Conservation (phyloP, 2,797 vertebrate genomes). For the Enteromius afrohamiltoni region DNA sequence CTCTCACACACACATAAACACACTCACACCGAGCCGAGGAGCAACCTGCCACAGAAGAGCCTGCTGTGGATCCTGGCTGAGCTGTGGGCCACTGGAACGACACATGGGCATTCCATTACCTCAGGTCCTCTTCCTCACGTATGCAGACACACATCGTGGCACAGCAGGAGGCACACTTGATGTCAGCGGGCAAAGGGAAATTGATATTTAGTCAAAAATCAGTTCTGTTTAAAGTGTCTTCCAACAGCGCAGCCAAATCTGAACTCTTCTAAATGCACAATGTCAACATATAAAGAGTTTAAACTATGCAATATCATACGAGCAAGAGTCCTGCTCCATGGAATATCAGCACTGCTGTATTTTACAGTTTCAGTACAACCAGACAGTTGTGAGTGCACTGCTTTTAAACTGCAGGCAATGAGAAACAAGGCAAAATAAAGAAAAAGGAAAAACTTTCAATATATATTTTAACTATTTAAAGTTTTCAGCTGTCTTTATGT, state of each 20-base stretch:
- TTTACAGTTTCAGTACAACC: neutral
- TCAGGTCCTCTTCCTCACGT: conserved; percentile 41
- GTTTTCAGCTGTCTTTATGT: neutral
- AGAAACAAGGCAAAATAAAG: neutral
- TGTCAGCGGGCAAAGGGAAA: conserved; percentile 38
- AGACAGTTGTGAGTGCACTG: neutral
- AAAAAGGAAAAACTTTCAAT: neutral
- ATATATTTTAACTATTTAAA: neutral
- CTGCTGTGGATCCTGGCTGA: conserved; percentile 45
- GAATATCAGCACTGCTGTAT: neutral
- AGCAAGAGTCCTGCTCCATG: neutral
- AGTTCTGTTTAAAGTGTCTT: conserved; percentile 17
- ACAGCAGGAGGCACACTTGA: conserved; percentile 32
- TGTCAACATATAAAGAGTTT: conserved; percentile 27
- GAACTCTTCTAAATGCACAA: conserved; percentile 24
- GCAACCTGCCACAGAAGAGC: conserved; percentile 54
- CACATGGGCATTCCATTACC: conserved; percentile 49
- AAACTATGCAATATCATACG: neutral
- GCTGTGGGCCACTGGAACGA: conserved; percentile 32
- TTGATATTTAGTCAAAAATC: conserved; percentile 39
- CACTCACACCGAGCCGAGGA: conserved; percentile 71
- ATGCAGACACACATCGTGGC: conserved; percentile 27
- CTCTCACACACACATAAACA: conserved; percentile 72
- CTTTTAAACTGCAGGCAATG: neutral
- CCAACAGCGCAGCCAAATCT: conserved; percentile 11